A percentile compares a stretch with the other conserved stretches of the same genome.
These are phyloP conservation scores for Epinotia bilunana DNA, from an alignment of 2,888 invertebrate species.

Conservation along the genomic window DNA sequence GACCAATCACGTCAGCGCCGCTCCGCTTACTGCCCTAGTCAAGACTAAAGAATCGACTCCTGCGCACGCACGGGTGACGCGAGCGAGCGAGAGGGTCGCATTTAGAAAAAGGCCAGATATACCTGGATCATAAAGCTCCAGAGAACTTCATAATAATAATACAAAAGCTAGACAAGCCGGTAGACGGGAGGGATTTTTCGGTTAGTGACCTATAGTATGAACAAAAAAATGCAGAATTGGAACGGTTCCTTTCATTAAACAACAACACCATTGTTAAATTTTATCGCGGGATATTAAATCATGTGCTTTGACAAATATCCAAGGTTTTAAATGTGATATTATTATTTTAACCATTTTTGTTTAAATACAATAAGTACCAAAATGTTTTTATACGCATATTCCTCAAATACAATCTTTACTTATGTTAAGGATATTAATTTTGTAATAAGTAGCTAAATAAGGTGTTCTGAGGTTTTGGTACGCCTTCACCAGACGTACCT, in stretches of 20 bases:
- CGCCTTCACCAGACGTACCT: background rate
- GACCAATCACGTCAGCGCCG: constrained; percentile 77
- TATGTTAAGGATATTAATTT: background rate
- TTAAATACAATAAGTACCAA: background rate
- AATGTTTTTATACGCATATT: background rate
- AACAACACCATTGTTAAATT: background rate
- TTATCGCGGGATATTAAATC: background rate
- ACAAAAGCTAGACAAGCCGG: constrained; percentile 66
- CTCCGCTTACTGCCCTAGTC: constrained; percentile 77
- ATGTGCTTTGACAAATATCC: background rate
- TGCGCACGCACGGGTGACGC: constrained; percentile 71
- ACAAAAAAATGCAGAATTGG: constrained; percentile 23
- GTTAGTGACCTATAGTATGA: constrained; percentile 36
- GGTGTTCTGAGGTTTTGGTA: background rate
- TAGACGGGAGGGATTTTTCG: constrained; percentile 49
- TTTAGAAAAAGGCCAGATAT: constrained; percentile 62
- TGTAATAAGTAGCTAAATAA: background rate
- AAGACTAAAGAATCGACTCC: constrained; percentile 68
- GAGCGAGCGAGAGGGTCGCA: constrained; percentile 63
- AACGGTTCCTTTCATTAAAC: constrained; percentile 15
- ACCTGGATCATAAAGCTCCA: constrained; percentile 78
- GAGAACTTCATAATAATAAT: constrained; percentile 47
- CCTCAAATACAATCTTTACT: background rate
- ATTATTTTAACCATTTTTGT: background rate
- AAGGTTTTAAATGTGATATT: background rate